These are phyloP conservation scores for Mantis religiosa DNA, from an alignment of 2,888 invertebrate species.

Conservation along the genomic window DNA sequence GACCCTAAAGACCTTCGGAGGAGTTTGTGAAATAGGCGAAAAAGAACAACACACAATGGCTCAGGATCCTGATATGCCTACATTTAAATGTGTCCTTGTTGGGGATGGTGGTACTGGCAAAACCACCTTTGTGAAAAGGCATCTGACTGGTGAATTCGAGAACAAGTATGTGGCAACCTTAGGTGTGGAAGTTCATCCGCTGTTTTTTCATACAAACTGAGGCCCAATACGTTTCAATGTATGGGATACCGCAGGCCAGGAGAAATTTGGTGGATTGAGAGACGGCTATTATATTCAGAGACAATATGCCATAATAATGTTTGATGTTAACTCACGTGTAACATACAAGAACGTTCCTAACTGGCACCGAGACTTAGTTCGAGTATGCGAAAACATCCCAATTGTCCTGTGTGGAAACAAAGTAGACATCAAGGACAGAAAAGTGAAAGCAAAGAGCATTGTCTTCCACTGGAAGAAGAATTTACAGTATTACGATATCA, in stretches of 20 bases:
- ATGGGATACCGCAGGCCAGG: constrained; percentile 99
- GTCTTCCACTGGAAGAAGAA: constrained; percentile 99
- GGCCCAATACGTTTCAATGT: constrained; percentile 98
- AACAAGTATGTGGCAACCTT: constrained; percentile 99
- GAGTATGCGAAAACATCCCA: constrained; percentile 99
- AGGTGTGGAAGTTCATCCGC: constrained; percentile 98
- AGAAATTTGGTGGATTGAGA: constrained; percentile 97
- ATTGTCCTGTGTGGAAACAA: constrained; percentile 99
- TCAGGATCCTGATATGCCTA: constrained; percentile 79
- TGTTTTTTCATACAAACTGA: constrained; percentile 96
- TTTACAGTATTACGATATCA: constrained; percentile 99
- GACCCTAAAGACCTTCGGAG: constrained; percentile 70
- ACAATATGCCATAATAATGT: constrained; percentile 93
- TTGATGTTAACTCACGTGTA: constrained; percentile 97
- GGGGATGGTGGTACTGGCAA: constrained; percentile 99
- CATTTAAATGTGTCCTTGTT: constrained; percentile 95
- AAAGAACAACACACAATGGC: constrained; percentile 53
- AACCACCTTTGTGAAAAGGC: constrained; percentile 98
- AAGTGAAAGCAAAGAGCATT: constrained; percentile 99
- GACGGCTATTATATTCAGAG: constrained; percentile 95
- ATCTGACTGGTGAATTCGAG: constrained; percentile 99
- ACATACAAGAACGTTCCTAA: constrained; percentile 99
- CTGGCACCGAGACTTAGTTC: constrained; percentile 98
- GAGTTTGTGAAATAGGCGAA: constrained; percentile 33
- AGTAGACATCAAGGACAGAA: constrained; percentile 99